A percentile compares a stretch with the other conserved stretches of the same genome.
phyloP scores from a whole-genome alignment of 92 coral and sea anemone species.

The Paragorgia papillata region DNA sequence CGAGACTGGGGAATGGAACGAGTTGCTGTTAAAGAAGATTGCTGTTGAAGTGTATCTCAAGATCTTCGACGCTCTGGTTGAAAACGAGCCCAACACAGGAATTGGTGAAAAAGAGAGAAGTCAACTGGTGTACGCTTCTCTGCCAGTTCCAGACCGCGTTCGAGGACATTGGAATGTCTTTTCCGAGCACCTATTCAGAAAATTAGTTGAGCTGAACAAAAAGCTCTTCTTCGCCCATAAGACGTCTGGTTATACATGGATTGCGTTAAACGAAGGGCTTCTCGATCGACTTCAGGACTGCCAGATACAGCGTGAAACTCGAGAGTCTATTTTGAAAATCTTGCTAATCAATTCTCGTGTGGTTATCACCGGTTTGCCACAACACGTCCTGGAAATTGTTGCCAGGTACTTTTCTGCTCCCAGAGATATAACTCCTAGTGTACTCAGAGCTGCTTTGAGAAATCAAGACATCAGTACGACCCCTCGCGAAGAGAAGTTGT shows the following conservation, averaged over 20 bases:
- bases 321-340: slow-evolving; percentile 64
- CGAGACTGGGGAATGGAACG: slow-evolving; percentile 58
- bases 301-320: slow-evolving; percentile 60
- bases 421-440: slow-evolving; percentile 74
- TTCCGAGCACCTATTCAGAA: slow-evolving; percentile 71
- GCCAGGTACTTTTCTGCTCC: slow-evolving; percentile 59
- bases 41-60: slow-evolving; percentile 30
- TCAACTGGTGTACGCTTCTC: slow-evolving; percentile 51
- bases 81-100: neutral
- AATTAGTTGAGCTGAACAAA: slow-evolving; percentile 58
- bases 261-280: slow-evolving; percentile 76
- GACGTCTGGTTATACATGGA: slow-evolving; percentile 71
- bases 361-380: slow-evolving; percentile 57
- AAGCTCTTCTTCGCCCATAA: slow-evolving; percentile 20
- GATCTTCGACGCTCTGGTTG: neutral
- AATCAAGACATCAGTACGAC: slow-evolving; percentile 11
- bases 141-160: slow-evolving; percentile 75
- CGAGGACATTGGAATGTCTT: slow-evolving; percentile 85
- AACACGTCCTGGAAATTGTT: slow-evolving; percentile 78
- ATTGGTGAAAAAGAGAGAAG: neutral
- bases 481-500: slow-evolving; percentile 53
- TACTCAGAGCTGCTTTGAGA: slow-evolving; percentile 67
- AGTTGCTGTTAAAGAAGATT: slow-evolving; percentile 39
- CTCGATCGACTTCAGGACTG: slow-evolving; percentile 63
- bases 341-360: slow-evolving; percentile 68